Conservation (phyloP, 2,113 vertebrate species). For the Scophthalmus maximus region DNA sequence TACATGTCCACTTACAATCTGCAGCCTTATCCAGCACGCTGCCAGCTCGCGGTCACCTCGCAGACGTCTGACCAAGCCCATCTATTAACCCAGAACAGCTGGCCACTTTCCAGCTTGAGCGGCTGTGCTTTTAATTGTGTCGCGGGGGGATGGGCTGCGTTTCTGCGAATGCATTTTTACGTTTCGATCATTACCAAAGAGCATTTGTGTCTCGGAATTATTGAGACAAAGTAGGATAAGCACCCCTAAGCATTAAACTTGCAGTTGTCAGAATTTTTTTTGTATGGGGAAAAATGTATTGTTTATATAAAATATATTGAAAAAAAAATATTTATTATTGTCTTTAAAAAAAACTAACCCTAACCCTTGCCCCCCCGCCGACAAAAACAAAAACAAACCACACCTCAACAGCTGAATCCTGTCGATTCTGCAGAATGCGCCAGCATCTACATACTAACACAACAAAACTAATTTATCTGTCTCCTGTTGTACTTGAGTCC, state of each 20-base stretch:
- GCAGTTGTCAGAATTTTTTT: conserved; percentile 23
- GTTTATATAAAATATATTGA: no score
- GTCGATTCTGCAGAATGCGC: conserved; percentile 61
- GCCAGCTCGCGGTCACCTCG: conserved; percentile 81
- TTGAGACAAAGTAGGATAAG: conserved; percentile 27
- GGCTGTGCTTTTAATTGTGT: conserved; percentile 66
- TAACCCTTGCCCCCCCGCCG: neutral
- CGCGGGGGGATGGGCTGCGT: conserved; percentile 5
- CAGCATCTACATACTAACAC: conserved; percentile 78
- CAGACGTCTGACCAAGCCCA: conserved; percentile 80
- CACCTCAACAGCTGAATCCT: conserved; percentile 49
- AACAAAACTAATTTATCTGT: conserved; percentile 77
- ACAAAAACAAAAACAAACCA: conserved; percentile 7
- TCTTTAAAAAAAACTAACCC: conserved; percentile 20
- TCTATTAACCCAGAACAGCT: conserved; percentile 77
- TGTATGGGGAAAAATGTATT: neutral
- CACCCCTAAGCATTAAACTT: conserved; percentile 23
- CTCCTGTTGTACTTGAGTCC: conserved; percentile 71
- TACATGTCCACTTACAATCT: conserved; percentile 77
- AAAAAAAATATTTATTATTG: no score
- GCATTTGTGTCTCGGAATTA: conserved; percentile 24
- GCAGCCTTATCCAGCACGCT: conserved; percentile 73
- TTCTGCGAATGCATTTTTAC: conserved; percentile 59
- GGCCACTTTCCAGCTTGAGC: conserved; percentile 70
- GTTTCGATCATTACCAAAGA: conserved; percentile 59